A percentile compares a stretch with the other conserved stretches of the same genome.
phyloP scores from a whole-genome alignment of 2,888 invertebrate genomes.

The Nipponacmea schrenckii region DNA sequence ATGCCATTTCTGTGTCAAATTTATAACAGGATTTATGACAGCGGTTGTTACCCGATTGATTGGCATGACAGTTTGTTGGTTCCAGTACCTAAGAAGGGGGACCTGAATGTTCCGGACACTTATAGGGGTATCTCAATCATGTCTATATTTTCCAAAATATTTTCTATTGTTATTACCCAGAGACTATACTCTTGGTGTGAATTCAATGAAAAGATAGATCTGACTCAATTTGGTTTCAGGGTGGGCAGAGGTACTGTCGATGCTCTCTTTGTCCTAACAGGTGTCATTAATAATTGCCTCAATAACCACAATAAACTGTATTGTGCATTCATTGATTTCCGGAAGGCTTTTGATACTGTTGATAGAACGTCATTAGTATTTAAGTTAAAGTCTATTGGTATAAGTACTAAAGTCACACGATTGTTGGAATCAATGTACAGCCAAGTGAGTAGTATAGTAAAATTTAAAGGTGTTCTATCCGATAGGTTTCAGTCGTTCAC shows the following conservation, averaged over 20 bases:
- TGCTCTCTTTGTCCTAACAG: neutral
- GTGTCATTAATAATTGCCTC: neutral
- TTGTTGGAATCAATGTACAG: neutral
- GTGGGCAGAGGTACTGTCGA: neutral
- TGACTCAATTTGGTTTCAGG: neutral
- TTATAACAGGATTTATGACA: neutral
- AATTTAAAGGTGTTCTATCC: neutral
- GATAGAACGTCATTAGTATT: neutral
- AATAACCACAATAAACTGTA: neutral
- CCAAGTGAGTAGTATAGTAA: neutral
- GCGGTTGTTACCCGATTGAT: neutral
- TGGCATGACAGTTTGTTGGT: neutral
- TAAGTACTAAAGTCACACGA: neutral
- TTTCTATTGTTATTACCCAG: neutral
- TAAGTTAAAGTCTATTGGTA: neutral
- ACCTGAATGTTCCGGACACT: neutral
- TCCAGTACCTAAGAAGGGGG: neutral
- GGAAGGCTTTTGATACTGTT: neutral
- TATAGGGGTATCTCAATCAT: neutral
- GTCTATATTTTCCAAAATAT: too few species aligned
- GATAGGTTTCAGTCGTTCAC: neutral
- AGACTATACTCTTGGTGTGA: neutral
- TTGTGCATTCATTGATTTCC: too few species aligned
- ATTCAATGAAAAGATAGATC: neutral
- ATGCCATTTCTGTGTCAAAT: neutral